A percentile compares a stretch with the other conserved stretches of the same genome.
Conservation (phyloP, 2,888 invertebrate genomes). For the Mongoloraphidia duomilia region DNA sequence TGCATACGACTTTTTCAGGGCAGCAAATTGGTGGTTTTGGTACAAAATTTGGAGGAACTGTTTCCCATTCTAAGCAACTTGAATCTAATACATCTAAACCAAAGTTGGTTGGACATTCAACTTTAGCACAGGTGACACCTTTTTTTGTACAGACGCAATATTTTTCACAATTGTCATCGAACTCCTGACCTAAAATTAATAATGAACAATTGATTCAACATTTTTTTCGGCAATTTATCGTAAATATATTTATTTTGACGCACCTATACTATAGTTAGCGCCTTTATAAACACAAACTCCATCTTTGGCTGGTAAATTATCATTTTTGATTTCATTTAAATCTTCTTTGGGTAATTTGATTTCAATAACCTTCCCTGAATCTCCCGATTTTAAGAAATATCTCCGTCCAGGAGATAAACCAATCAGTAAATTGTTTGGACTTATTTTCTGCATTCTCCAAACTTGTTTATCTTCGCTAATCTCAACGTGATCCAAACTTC, state of each 20-base stretch:
- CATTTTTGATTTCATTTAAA: not conserved
- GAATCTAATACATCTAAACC: constrained; percentile 75
- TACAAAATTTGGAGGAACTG: constrained; percentile 53
- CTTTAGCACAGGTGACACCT: constrained; percentile 60
- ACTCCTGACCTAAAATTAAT: constrained; percentile 44
- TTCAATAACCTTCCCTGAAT: not conserved
- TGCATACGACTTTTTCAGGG: constrained; percentile 60
- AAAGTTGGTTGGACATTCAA: constrained; percentile 72
- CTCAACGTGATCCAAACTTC: constrained; percentile 26
- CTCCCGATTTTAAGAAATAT: constrained; percentile 2
- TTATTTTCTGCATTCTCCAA: constrained; percentile 30
- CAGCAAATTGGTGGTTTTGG: constrained; percentile 68
- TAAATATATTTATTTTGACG: not conserved
- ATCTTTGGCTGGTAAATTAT: not conserved
- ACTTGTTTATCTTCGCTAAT: constrained; percentile 29
- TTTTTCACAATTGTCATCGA: constrained; percentile 68
- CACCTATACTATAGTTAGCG: constrained; percentile 1
- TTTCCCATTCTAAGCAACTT: constrained; percentile 75
- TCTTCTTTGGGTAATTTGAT: not conserved
- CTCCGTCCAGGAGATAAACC: not conserved
- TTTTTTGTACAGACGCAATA: constrained; percentile 60
- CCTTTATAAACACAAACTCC: constrained; percentile 4
- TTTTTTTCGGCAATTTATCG: too few species aligned
- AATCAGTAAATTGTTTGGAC: constrained; percentile 14
- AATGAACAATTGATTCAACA: not conserved